Conservation (phyloP, 1,140 invertebrate species). For the Rhopalosiphum maidis region DNA sequence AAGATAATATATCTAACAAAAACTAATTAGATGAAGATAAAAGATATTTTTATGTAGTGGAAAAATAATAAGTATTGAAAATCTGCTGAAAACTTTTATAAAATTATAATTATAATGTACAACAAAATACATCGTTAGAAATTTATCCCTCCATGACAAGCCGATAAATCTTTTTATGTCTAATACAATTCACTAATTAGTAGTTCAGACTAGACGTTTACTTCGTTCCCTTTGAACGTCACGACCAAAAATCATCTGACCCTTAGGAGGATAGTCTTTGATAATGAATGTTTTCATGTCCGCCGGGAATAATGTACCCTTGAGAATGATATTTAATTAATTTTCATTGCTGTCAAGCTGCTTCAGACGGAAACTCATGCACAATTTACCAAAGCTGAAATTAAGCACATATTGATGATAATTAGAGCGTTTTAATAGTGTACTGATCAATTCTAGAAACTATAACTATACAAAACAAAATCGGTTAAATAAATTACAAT, state of each 20-base stretch:
- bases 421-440: not conserved
- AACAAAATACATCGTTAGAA: not conserved
- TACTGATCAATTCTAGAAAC: not conserved
- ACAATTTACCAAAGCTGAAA: not conserved
- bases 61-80: not conserved
- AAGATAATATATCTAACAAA: not conserved
- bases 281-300: not conserved
- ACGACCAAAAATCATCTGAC: conserved; percentile 2
- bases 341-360: not conserved
- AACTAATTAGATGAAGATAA: not conserved
- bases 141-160: not conserved
- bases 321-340: conserved; percentile 26
- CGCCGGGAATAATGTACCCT: not conserved
- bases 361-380: not conserved
- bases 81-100: not conserved
- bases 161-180: not conserved
- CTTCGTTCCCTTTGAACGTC: not conserved
- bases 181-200: not conserved
- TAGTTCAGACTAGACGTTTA: not conserved
- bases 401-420: not conserved
- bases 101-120: not conserved
- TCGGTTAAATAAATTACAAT: not conserved
- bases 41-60: not conserved
- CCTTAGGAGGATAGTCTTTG: not conserved
- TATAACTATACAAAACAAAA: not conserved